These are phyloP conservation scores for Lingula anatina DNA, from an alignment of 2,888 invertebrate genomes.

Conservation along the genomic window DNA sequence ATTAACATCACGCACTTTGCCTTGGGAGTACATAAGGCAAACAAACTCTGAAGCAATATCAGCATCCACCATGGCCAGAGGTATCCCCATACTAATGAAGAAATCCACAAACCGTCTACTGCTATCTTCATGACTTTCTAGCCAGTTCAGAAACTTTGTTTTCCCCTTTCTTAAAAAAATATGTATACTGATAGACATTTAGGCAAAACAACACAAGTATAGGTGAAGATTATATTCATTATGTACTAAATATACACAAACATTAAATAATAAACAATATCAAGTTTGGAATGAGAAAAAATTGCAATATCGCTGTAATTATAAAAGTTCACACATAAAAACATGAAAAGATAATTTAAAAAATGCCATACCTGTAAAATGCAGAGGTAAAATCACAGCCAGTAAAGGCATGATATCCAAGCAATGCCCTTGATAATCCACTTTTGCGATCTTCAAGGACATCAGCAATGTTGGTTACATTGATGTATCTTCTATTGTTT, in stretches of 20 bases:
- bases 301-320: too few relatives aligned
- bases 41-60: constrained; percentile 5
- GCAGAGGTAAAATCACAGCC: constrained; percentile 5
- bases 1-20: constrained; percentile 3
- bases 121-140: constrained; percentile 5
- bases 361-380: constrained; percentile 1
- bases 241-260: too few relatives aligned
- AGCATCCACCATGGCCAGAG: neutral
- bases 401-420: constrained; percentile 7
- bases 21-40: constrained; percentile 5
- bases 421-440: constrained; percentile 4
- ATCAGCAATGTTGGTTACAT: constrained; percentile 3
- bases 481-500: constrained; percentile 6
- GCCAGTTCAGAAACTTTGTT: constrained; percentile 1
- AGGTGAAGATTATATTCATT: too few relatives aligned
- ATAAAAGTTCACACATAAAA: too few relatives aligned
- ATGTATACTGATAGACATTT: too few relatives aligned
- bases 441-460: constrained; percentile 3
- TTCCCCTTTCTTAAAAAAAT: constrained; percentile 6
- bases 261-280: too few relatives aligned
- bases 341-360: too few relatives aligned
- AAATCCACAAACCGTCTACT: constrained; percentile 1
- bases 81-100: neutral
- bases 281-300: too few relatives aligned
- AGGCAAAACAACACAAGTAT: constrained; percentile 1